Evolutionary conservation across 2,888 invertebrate genomes (phyloP).

Genomic region (Agrilus biguttatus): DNA sequence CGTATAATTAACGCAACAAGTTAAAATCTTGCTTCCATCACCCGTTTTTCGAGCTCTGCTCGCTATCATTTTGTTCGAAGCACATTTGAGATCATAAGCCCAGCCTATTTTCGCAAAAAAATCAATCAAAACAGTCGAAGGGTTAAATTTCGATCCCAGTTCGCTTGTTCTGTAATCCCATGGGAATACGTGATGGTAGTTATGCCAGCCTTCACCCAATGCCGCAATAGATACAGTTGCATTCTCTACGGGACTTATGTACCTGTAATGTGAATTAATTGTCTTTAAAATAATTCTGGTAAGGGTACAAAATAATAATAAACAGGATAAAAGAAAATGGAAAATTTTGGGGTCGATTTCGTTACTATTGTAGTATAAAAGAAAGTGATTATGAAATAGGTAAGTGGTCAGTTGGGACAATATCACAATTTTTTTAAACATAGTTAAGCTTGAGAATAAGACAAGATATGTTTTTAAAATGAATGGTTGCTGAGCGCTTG

Average conservation of each 20-base stretch:
- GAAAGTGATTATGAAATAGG: too few species aligned
- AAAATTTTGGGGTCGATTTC: too few species aligned
- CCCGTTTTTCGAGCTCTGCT: constrained; percentile 42
- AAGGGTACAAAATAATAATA: not conserved
- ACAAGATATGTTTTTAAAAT: too few species aligned
- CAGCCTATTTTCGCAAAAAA: constrained; percentile 63
- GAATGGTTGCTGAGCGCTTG: too few species aligned
- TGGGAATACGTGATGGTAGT: constrained; percentile 65
- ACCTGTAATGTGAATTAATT: constrained; percentile 31
- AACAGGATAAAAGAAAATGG: not conserved
- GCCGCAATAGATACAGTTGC: constrained; percentile 58
- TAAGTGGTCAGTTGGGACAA: too few species aligned
- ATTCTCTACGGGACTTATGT: constrained; percentile 60
- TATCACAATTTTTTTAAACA: too few species aligned
- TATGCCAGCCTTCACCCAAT: constrained; percentile 72
- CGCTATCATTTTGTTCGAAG: constrained; percentile 40
- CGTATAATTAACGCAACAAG: constrained; percentile 27
- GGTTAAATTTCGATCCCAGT: constrained; percentile 42
- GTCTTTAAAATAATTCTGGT: not conserved
- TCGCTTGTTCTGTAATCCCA: constrained; percentile 44
- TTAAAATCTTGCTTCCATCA: constrained; percentile 38
- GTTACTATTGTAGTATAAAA: too few species aligned
- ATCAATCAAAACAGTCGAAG: constrained; percentile 70
- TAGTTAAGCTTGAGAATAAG: not conserved
- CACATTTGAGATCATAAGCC: constrained; percentile 66